Base-by-base conservation (phyloP, 2,888 invertebrate species). In the Polydrusus pterygomalis region DNA sequence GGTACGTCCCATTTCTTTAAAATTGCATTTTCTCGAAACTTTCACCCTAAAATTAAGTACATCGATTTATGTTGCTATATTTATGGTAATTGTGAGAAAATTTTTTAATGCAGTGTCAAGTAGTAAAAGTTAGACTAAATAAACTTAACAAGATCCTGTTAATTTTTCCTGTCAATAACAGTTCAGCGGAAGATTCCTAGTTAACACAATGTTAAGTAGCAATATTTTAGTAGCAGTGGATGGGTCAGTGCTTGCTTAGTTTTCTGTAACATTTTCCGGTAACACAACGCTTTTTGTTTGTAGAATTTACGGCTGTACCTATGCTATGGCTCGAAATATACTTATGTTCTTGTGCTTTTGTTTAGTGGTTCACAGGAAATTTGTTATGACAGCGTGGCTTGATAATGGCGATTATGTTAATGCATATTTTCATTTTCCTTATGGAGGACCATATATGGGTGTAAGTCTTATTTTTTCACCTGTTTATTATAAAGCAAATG, bases 361-460 rank as follows among this genome's bases (percentile, higher is more conserved):
- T 45, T 18, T 60, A 9, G 60, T 70, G 30, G n/a, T 62, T 11
- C 30, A 49, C 20, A 7, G 49, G 17, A 60, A 13, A 15, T 49
- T 49, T 5, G 2, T 7, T n/a, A n/a, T 38, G 5, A 17, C 20
- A 15, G 40, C 54, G 40, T 63, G 70, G 8, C 49, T 58, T 6
- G 43, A 13, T 10, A 1, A 8, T 13, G 49, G 18, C 17, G 34
- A 54, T 45, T 56, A 45, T 15, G 25, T 65, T 2, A 82, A 82
- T 70, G 77, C 80, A 5, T 80, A 79, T 54, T 82, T 82, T 49
- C 82, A 82, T 64, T 82, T 80, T 78, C 80, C 82, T 13, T 77
- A 77, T 25, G 81, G 80, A 63, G 78, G 78, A 18, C 78, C 80
- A 20, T 81, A 79, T 70, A 81, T 80, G 79, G 81, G 81, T 38